Base-by-base conservation (phyloP, 2,797 vertebrate genomes). In the Sphenodon punctatus region DNA sequence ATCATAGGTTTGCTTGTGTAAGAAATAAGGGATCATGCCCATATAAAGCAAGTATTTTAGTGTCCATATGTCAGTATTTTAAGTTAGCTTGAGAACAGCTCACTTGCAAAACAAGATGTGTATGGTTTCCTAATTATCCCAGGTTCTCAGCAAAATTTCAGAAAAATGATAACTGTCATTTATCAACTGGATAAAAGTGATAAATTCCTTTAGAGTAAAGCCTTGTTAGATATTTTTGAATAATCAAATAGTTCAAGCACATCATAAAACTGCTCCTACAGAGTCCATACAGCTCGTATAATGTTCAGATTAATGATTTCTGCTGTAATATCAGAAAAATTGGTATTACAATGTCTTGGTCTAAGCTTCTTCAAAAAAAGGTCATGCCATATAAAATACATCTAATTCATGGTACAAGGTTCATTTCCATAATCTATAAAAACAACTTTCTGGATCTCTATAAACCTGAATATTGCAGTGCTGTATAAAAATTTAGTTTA, bases 211-310 rank as follows among this genome's bases (percentile, higher is more conserved):
- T n/a, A n/a, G n/a, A n/a, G n/a, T n/a, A n/a, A n/a, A n/a, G n/a
- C n/a, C n/a, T n/a, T n/a, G n/a, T n/a, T n/a, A n/a, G n/a, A n/a
- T n/a, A n/a, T n/a, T n/a, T n/a, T n/a, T n/a, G 36, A 11, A 41
- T 42, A 42, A n/a, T n/a, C 48, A 14, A 25, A 16, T 20, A 25
- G 12, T 58, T 36, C 7, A n/a, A 38, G 49, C 2, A 38, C 7
- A 1, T 38, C 0, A 0, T 61, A 34, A 14, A 23, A 9, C 22
- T 4, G 41, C 41, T 56, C 23, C 27, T 56, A 19, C 2, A n/a
- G 13, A 16, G 55, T 20, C 59, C 1, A 1, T 25, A 38, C 82
- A 69, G 3, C 2, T 27, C 6, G 15, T 36, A 2, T 36, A 10
- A 58, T 42, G 23, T 27, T 64, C 32, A 63, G 42, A 56, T 36